Percentiles rank a stretch among this genome's conserved stretches.
These are phyloP conservation scores for Ips nitidus DNA, from an alignment of 1,140 invertebrate genomes.

Conservation along the genomic window DNA sequence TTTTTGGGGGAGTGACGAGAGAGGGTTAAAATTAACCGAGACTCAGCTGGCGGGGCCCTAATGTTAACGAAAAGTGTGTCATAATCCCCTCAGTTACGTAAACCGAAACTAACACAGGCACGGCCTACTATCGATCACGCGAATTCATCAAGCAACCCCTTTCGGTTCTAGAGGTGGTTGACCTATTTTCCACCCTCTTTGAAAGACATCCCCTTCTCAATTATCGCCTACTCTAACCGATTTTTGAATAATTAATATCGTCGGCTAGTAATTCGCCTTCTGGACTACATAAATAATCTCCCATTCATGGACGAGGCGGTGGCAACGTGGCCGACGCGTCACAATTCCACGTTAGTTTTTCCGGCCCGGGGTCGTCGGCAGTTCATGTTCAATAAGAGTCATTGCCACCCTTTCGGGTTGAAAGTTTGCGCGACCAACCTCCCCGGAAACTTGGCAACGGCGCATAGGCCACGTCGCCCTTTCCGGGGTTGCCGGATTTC, in stretches of 20 bases:
- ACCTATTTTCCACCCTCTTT: slow-evolving; percentile 9
- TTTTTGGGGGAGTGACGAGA: no score
- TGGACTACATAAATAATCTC: no score
- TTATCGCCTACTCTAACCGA: not conserved
- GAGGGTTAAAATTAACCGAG: no score
- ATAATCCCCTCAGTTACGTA: no score
- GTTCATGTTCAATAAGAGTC: slow-evolving; percentile 49
- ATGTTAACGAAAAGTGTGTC: no score
- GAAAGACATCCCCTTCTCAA: not conserved
- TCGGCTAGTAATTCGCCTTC: no score
- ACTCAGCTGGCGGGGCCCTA: no score
- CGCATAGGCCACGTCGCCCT: not conserved
- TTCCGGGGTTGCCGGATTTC: not conserved
- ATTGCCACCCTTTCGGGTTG: slow-evolving; percentile 45
- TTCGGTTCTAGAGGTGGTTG: slow-evolving; percentile 7
- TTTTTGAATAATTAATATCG: not conserved
- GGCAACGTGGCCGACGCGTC: not conserved
- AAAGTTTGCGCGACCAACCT: not conserved
- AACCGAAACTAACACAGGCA: not conserved
- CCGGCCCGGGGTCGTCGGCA: slow-evolving; percentile 45
- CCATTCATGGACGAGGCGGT: not conserved
- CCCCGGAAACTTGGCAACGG: slow-evolving; percentile 4
- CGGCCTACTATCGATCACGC: not conserved
- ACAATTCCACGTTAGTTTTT: not conserved
- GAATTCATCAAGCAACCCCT: slow-evolving; percentile 9